Evolutionary conservation across 2,113 vertebrate species (phyloP), one percentile per base, ranked within the genome.

Genomic region (Hirundichthys speculiger): DNA sequence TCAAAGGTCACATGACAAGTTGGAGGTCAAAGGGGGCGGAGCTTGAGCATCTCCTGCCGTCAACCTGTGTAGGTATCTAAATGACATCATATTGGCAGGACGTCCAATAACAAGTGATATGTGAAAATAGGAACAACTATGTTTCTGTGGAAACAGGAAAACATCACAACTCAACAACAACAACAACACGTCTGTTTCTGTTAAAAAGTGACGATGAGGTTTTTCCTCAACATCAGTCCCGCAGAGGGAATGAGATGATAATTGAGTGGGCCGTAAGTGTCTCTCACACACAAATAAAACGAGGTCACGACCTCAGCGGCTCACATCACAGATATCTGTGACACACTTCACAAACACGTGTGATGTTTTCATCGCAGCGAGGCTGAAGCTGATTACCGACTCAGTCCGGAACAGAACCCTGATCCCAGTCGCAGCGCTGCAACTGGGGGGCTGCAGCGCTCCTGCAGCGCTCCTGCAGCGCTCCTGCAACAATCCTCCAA

Each of bases 351-450:
- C 34, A 52, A 38, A 13, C 4, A 46, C 53, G 68, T 76, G 54
- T 64, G 56, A 68, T 54, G 63, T 76, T 68, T 64, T 72, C 72
- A 61, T 60, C 53, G 55, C 21, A 61, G 66, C 16, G 41, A 58
- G 49, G 34, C 50, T 39, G 56, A 13, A 6, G 48, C 22, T 65
- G 56, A 77, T 73, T 61, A 66, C 61, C 65, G 19, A 5, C 2
- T 16, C 13, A 46, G 46, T 30, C 43, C 18, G 43, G 15, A 19
- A n/a, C 18, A 19, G 10, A n/a, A n/a, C 41, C 15, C n/a, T 43
- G 15, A n/a, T n/a, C 15, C 16, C 41, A 19, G 13, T 41, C 22
- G 22, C n/a, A n/a, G n/a, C n/a, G n/a, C n/a, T n/a, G n/a, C 30
- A 34, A 2, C 30, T 34, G 30, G 6, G 4, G 3, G 3, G 25